Evolutionary conservation across 1,140 invertebrate species (phyloP).

Genomic region (Zaprionus vittiger): DNA sequence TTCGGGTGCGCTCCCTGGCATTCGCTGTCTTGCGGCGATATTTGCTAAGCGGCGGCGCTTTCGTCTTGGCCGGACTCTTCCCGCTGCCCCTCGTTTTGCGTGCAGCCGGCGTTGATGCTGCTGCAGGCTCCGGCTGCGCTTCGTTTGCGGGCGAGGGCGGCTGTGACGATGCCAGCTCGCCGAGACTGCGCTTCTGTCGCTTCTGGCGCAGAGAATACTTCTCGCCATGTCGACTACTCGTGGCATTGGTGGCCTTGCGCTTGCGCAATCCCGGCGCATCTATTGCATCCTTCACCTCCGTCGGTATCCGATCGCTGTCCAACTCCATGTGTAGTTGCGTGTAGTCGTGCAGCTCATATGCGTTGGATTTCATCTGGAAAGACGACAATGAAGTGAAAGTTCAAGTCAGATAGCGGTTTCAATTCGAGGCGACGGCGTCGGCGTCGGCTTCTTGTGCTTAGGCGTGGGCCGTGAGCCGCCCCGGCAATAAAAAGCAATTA

Average conservation of each 20-base stretch:
- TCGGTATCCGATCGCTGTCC: slow-evolving; percentile 4
- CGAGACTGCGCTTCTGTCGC: slow-evolving; percentile 60
- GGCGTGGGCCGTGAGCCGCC: slow-evolving; percentile 46
- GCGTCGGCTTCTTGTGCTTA: slow-evolving; percentile 15
- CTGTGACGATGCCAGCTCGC: slow-evolving; percentile 2
- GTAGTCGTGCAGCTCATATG: slow-evolving; percentile 78
- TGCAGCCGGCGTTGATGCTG: not conserved
- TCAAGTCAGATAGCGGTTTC: slow-evolving; percentile 29
- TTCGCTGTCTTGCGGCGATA: slow-evolving; percentile 95
- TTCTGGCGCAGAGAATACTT: slow-evolving; percentile 82
- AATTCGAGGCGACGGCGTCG: slow-evolving; percentile 22
- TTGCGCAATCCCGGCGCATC: slow-evolving; percentile 39
- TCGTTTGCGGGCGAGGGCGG: not conserved
- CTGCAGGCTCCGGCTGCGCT: slow-evolving; percentile 14
- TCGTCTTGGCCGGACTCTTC: slow-evolving; percentile 86
- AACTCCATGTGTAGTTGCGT: slow-evolving; percentile 63
- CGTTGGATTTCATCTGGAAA: slow-evolving; percentile 76
- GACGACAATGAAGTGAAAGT: slow-evolving; percentile 40
- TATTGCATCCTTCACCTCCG: slow-evolving; percentile 41
- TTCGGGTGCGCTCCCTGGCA: slow-evolving; percentile 92
- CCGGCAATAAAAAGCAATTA: slow-evolving; percentile 66
- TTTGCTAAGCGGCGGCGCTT: slow-evolving; percentile 93
- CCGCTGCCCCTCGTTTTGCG: slow-evolving; percentile 13
- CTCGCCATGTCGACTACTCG: slow-evolving; percentile 55
- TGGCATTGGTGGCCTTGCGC: slow-evolving; percentile 41